These are phyloP conservation scores for Acronicta alni DNA, from an alignment of 2,888 invertebrate species.

Conservation along the genomic window DNA sequence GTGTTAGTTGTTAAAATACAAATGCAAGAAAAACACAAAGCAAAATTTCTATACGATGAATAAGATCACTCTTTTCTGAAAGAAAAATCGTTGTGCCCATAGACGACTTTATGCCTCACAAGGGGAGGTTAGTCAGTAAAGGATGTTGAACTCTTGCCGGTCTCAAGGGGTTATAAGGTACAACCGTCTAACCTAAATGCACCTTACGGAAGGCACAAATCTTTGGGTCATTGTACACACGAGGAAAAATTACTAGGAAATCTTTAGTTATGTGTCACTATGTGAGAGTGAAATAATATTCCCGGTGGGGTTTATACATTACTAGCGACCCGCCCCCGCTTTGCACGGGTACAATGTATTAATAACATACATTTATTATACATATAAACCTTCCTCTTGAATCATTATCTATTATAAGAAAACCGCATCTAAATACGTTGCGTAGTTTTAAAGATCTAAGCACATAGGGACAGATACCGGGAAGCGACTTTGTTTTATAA, in stretches of 20 bases:
- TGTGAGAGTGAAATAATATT: conserved; percentile 28
- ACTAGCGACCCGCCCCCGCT: no score
- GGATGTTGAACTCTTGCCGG: conserved; percentile 36
- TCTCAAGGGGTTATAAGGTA: conserved; percentile 34
- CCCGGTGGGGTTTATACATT: conserved; percentile 17
- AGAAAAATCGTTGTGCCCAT: conserved; percentile 14
- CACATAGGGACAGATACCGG: no score
- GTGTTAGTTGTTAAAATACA: no score
- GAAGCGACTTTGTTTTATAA: conserved; percentile 10
- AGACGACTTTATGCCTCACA: conserved; percentile 33
- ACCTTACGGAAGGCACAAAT: conserved; percentile 42
- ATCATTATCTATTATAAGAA: no score
- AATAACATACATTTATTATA: no score
- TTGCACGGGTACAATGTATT: no score
- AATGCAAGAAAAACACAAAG: conserved; percentile 10
- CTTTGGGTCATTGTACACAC: conserved; percentile 43
- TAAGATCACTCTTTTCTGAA: conserved; percentile 25
- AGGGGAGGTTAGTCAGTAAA: conserved; percentile 34
- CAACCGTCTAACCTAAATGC: conserved; percentile 34
- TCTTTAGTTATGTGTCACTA: conserved; percentile 19
- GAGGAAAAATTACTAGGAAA: conserved; percentile 51
- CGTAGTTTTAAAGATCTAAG: no score
- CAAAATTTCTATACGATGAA: conserved; percentile 21
- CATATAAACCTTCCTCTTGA: no score
- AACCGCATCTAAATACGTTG: no score